Conservation (phyloP, 2,113 vertebrate genomes). For the Hiodon tergisus region DNA sequence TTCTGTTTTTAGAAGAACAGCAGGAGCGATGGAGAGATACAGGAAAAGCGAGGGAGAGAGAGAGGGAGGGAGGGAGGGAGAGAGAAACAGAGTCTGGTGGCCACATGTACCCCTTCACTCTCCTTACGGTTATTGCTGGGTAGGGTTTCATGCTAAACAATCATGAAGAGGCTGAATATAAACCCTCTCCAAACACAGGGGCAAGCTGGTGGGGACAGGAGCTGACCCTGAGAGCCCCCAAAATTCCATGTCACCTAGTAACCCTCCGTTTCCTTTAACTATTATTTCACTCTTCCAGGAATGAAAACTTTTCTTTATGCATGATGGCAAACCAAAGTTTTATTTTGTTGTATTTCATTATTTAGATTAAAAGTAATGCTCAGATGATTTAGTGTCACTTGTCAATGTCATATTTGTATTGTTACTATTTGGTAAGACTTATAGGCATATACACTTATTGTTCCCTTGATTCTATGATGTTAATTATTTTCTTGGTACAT, state of each 20-base stretch:
- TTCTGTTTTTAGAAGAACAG: constrained; percentile 54
- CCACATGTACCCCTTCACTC: constrained; percentile 60
- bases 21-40: constrained; percentile 33
- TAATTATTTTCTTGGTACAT: no score
- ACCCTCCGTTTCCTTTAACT: constrained; percentile 27
- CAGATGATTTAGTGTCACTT: no score
- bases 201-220: constrained; percentile 42
- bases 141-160: constrained; percentile 55
- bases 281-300: background rate
- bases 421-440: no score
- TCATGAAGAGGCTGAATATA: constrained; percentile 49
- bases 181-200: constrained; percentile 52
- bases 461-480: no score
- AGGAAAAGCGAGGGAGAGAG: constrained; percentile 23
- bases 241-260: constrained; percentile 32
- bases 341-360: background rate
- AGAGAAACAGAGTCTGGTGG: constrained; percentile 49
- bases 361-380: no score
- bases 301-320: background rate
- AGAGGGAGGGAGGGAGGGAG: background rate
- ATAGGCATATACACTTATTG: no score
- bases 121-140: constrained; percentile 45
- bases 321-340: background rate
- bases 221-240: constrained; percentile 31
- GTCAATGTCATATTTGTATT: no score